phyloP scores from a whole-genome alignment of 2,888 invertebrate species.

The Eremobia ochroleuca region DNA sequence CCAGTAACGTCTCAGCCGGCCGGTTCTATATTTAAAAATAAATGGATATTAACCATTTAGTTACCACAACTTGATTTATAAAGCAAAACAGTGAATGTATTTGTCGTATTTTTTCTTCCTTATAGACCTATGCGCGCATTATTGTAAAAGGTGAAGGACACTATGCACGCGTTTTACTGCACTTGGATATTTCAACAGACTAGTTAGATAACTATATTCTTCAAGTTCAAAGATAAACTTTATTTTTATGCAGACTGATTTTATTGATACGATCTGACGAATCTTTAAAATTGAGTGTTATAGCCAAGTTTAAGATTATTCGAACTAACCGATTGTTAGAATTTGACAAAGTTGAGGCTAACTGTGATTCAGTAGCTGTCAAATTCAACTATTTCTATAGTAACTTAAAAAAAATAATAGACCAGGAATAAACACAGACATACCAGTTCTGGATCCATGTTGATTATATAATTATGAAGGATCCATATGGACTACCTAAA shows the following conservation, averaged over 20 bases:
- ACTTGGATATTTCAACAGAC: slow-evolving; percentile 50
- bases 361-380: background rate
- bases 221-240: slow-evolving; percentile 56
- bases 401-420: background rate
- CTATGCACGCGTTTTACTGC: slow-evolving; percentile 51
- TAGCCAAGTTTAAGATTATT: background rate
- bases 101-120: slow-evolving; percentile 66
- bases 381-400: background rate
- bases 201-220: slow-evolving; percentile 42
- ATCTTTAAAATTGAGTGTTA: background rate
- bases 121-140: slow-evolving; percentile 58
- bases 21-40: slow-evolving; percentile 60
- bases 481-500: background rate
- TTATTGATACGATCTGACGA: background rate
- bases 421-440: background rate
- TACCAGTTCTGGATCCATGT: background rate
- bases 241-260: slow-evolving; percentile 2
- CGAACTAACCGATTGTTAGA: background rate
- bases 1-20: slow-evolving; percentile 32
- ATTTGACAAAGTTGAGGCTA: background rate
- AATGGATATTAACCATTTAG: slow-evolving; percentile 50
- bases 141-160: slow-evolving; percentile 69
- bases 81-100: slow-evolving; percentile 64
- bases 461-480: background rate
- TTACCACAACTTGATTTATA: slow-evolving; percentile 64